Percentiles rank a stretch among this genome's conserved stretches.
Conservation (phyloP, 2,113 vertebrate species). For the Pelecanus crispus region DNA sequence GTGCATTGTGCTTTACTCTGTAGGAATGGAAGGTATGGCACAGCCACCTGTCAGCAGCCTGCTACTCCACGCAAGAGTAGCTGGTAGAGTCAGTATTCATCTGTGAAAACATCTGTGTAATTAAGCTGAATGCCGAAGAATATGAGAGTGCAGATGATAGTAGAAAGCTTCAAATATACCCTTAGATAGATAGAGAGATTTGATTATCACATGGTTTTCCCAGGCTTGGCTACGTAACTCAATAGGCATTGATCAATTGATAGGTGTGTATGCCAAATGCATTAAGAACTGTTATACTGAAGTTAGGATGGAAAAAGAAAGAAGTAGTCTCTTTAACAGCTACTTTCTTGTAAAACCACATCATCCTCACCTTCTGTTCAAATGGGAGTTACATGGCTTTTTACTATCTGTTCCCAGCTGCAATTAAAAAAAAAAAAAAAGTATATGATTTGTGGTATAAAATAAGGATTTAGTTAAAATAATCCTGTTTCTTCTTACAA, state of each 20-base stretch:
- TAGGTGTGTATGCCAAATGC: neutral
- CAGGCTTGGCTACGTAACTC: neutral
- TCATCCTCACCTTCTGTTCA: neutral
- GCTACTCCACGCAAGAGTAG: neutral
- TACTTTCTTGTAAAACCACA: neutral
- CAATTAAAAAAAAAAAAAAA: neutral
- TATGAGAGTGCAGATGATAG: neutral
- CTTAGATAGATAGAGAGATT: neutral
- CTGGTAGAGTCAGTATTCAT: neutral
- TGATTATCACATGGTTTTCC: neutral
- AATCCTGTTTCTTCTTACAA: neutral
- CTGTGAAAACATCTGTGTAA: constrained; percentile 30
- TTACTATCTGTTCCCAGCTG: neutral
- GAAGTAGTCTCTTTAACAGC: neutral
- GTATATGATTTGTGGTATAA: neutral
- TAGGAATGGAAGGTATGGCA: neutral
- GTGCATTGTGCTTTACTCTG: neutral
- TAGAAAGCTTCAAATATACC: neutral
- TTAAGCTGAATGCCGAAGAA: constrained; percentile 2
- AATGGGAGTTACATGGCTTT: neutral
- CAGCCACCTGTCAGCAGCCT: constrained; percentile 37
- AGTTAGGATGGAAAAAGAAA: neutral
- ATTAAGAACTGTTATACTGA: neutral
- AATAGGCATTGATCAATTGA: neutral
- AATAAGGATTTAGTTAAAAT: neutral